Percentiles rank a stretch among this genome's conserved stretches.
These are phyloP conservation scores for Zootermopsis nevadensis DNA, from an alignment of 2,888 invertebrate genomes.

Conservation along the genomic window DNA sequence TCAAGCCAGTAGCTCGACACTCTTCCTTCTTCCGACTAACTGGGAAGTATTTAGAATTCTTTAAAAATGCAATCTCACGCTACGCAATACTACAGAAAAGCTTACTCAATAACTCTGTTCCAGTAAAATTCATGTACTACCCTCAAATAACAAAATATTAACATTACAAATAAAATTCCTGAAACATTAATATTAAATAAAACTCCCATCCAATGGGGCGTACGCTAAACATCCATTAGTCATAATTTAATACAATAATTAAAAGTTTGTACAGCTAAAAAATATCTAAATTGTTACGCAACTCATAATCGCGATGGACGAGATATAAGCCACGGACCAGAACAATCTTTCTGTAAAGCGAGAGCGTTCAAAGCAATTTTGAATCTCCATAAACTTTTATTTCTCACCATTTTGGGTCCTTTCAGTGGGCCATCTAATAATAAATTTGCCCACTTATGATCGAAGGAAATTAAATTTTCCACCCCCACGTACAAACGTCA, in stretches of 20 bases:
- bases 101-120: neutral
- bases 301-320: too few species aligned
- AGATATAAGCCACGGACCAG: too few species aligned
- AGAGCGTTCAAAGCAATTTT: too few species aligned
- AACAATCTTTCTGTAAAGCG: too few species aligned
- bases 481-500: too few species aligned
- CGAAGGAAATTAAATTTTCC: too few species aligned
- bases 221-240: neutral
- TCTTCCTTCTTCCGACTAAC: neutral
- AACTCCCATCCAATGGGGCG: neutral
- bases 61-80: neutral
- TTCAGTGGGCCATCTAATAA: too few species aligned
- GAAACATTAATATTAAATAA: neutral
- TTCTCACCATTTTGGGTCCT: too few species aligned
- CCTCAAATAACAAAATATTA: neutral
- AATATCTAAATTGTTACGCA: neutral
- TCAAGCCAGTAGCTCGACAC: neutral
- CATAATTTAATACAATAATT: too few species aligned
- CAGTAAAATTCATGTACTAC: too few species aligned
- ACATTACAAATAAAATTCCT: neutral
- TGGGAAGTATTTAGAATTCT: neutral
- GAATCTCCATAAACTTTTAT: too few species aligned
- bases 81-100: neutral
- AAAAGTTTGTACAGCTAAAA: neutral
- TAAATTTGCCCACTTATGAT: too few species aligned